Conservation (phyloP, 1,140 invertebrate genomes). For the Ylistrum balloti region DNA sequence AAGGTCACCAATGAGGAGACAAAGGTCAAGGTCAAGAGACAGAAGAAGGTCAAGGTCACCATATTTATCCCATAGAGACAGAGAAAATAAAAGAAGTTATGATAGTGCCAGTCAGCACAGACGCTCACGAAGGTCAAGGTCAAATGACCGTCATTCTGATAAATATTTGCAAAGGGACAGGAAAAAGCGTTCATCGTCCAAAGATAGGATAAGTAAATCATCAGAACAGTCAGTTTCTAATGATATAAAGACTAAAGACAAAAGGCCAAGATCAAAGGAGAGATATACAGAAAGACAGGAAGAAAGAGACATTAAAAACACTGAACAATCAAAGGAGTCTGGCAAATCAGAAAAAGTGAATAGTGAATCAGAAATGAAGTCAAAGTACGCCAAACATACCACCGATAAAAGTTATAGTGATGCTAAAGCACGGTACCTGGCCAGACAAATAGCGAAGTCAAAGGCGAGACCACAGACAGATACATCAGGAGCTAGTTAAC, state of each 20-base stretch:
- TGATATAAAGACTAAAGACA: slow-evolving; percentile 45
- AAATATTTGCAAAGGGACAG: background rate
- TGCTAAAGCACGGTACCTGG: background rate
- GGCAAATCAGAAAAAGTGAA: background rate
- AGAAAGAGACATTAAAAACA: background rate
- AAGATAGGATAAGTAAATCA: slow-evolving; percentile 64
- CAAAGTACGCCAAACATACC: slow-evolving; percentile 8
- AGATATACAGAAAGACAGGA: background rate
- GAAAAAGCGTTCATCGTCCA: slow-evolving; percentile 59
- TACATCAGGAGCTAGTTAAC: background rate
- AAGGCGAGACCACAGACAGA: background rate
- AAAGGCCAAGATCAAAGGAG: slow-evolving; percentile 51
- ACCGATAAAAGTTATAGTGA: background rate
- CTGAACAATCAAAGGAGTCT: background rate
- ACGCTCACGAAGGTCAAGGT: slow-evolving; percentile 64
- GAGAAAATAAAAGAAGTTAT: slow-evolving; percentile 54
- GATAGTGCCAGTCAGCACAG: slow-evolving; percentile 54
- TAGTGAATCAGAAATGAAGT: background rate
- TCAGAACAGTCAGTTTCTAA: slow-evolving; percentile 65
- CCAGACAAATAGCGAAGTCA: background rate
- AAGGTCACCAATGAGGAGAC: slow-evolving; percentile 51
- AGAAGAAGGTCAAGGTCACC: slow-evolving; percentile 63
- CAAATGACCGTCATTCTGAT: slow-evolving; percentile 47
- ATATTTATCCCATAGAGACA: slow-evolving; percentile 33
- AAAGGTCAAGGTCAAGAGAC: slow-evolving; percentile 61